Percentiles rank a stretch among this genome's conserved stretches.
Conservation (phyloP, 1,140 invertebrate genomes). For the Drosophila neocordata region DNA sequence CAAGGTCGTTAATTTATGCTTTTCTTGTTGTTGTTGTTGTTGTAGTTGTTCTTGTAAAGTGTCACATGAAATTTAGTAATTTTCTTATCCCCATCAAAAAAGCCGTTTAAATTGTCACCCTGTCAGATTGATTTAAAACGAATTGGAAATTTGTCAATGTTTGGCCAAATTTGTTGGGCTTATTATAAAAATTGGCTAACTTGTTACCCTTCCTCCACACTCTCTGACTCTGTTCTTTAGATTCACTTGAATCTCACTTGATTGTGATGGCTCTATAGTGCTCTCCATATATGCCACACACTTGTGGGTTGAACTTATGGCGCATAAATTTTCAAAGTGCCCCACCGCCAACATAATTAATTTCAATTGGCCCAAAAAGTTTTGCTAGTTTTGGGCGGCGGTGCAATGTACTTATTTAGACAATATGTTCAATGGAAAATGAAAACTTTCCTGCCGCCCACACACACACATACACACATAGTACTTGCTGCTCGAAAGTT, state of each 20-base stretch:
- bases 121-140: slow-evolving; percentile 19
- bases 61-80: slow-evolving; percentile 79
- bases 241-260: too few relatives aligned
- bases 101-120: slow-evolving; percentile 68
- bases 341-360: slow-evolving; percentile 67
- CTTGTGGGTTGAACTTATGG: slow-evolving; percentile 71
- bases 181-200: too few relatives aligned
- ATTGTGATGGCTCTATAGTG: slow-evolving; percentile 27
- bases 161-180: slow-evolving; percentile 30
- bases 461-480: slow-evolving; percentile 18
- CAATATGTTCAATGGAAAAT: slow-evolving; percentile 67
- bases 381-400: slow-evolving; percentile 29
- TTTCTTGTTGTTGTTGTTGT: neutral
- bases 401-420: slow-evolving; percentile 62
- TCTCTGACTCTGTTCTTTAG: too few relatives aligned
- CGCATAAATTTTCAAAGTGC: slow-evolving; percentile 60
- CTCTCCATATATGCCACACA: slow-evolving; percentile 50
- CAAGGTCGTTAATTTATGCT: neutral
- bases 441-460: slow-evolving; percentile 54
- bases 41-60: slow-evolving; percentile 44
- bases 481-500: slow-evolving; percentile 41
- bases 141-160: slow-evolving; percentile 55
- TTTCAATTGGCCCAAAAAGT: slow-evolving; percentile 60
- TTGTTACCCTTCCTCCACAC: too few relatives aligned
- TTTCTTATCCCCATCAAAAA: slow-evolving; percentile 55